Conservation (phyloP, 2,113 vertebrate species). For the Pseudois nayaur region DNA sequence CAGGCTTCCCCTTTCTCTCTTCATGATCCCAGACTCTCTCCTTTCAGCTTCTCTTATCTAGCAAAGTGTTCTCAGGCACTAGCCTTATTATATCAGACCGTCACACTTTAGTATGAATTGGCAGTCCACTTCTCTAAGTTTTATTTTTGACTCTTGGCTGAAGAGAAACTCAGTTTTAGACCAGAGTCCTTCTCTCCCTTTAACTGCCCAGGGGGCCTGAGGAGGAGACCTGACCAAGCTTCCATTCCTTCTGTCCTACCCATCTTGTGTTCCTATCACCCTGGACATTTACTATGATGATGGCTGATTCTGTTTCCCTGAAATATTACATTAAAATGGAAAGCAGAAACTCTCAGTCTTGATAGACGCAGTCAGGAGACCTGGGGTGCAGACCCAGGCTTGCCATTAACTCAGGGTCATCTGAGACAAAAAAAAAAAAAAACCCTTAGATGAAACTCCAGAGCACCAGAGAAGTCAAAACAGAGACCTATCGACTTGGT, state of each 20-base stretch:
- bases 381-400: background rate
- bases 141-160: background rate
- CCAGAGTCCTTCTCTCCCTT: background rate
- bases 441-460: background rate
- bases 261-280: background rate
- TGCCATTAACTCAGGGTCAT: background rate
- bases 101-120: background rate
- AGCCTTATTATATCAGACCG: background rate
- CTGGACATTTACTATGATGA: background rate
- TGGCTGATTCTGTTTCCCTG: background rate
- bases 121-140: background rate
- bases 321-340: background rate
- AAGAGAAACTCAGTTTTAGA: background rate
- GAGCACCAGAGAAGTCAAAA: background rate
- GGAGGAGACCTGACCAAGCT: background rate
- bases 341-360: background rate
- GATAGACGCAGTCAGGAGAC: background rate
- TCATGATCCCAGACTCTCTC: background rate
- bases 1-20: background rate
- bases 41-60: background rate
- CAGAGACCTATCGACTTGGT: background rate
- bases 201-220: background rate
- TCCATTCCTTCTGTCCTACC: background rate
- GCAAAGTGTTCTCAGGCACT: background rate
- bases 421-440: background rate